Percentiles rank a stretch among this genome's conserved stretches.
Conservation (phyloP, 1,140 invertebrate genomes). For the Pemphigus obesinymphae region DNA sequence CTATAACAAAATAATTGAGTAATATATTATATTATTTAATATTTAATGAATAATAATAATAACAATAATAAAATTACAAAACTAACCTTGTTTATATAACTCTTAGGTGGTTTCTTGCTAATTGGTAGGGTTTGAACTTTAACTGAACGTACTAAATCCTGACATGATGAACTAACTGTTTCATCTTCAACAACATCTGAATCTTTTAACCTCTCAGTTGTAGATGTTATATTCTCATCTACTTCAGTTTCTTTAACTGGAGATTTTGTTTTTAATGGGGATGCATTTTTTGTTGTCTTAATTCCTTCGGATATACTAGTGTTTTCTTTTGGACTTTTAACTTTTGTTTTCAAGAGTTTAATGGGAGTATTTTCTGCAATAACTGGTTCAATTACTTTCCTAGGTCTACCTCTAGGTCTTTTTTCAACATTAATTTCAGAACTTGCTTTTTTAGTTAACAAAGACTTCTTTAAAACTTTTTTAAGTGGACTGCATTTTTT, state of each 20-base stretch:
- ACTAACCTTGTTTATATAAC: slow-evolving; percentile 51
- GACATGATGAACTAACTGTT: slow-evolving; percentile 48
- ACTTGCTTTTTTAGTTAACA: not conserved
- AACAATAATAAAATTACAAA: not conserved
- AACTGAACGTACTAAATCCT: slow-evolving; percentile 43
- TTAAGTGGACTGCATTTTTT: not conserved
- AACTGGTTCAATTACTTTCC: slow-evolving; percentile 45
- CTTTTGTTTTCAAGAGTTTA: slow-evolving; percentile 19
- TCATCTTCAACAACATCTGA: slow-evolving; percentile 46
- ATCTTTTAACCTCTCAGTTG: slow-evolving; percentile 30
- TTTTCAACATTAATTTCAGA: not conserved
- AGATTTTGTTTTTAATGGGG: slow-evolving; percentile 10
- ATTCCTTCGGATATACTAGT: not conserved
- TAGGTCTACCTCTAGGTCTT: slow-evolving; percentile 27
- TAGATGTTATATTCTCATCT: slow-evolving; percentile 37
- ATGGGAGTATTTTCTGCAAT: slow-evolving; percentile 47
- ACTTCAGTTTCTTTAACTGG: slow-evolving; percentile 21
- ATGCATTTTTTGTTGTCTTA: slow-evolving; percentile 13
- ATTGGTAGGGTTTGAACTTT: slow-evolving; percentile 46
- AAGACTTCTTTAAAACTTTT: slow-evolving; percentile 11
- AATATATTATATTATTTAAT: not conserved
- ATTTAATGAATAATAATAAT: not conserved
- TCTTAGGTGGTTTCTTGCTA: slow-evolving; percentile 46
- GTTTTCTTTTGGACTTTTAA: slow-evolving; percentile 15
- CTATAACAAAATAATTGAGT: slow-evolving; percentile 52